A percentile compares a stretch with the other conserved stretches of the same genome.
Conservation (phyloP, 2,113 vertebrate genomes). For the Pogonocichla stellata region DNA sequence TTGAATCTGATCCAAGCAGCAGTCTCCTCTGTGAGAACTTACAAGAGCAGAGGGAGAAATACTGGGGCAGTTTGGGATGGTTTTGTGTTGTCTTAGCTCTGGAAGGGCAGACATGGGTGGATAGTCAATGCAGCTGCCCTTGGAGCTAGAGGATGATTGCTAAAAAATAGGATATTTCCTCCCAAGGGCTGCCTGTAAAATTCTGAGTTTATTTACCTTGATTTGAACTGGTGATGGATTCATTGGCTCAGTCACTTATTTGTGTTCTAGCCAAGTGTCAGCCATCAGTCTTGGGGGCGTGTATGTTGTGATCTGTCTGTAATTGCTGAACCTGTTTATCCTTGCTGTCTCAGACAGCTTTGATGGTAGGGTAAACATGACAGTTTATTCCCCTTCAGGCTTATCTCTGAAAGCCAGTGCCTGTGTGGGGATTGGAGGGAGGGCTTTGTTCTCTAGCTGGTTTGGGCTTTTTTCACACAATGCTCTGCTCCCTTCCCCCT, state of each 20-base stretch:
- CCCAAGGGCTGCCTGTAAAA: background rate
- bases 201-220: background rate
- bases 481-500: conserved; percentile 2
- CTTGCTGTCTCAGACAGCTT: background rate
- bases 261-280: conserved; percentile 3
- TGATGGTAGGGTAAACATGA: background rate
- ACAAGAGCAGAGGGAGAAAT: background rate
- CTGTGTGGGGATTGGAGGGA: background rate
- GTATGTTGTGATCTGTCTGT: background rate
- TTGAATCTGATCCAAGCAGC: background rate
- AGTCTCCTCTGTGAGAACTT: background rate
- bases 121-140: background rate
- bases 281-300: background rate
- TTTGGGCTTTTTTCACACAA: conserved; percentile 42
- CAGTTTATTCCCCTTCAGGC: background rate
- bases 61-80: background rate
- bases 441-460: background rate
- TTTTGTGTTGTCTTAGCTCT: background rate
- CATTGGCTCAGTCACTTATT: background rate
- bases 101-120: background rate
- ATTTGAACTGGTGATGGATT: background rate
- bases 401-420: conserved; percentile 1
- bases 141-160: background rate
- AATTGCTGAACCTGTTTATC: conserved; percentile 40
- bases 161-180: background rate